Percentiles rank a stretch among this genome's conserved stretches.
Conservation (phyloP, 2,113 vertebrate species). For the Marcusenius ussheri region DNA sequence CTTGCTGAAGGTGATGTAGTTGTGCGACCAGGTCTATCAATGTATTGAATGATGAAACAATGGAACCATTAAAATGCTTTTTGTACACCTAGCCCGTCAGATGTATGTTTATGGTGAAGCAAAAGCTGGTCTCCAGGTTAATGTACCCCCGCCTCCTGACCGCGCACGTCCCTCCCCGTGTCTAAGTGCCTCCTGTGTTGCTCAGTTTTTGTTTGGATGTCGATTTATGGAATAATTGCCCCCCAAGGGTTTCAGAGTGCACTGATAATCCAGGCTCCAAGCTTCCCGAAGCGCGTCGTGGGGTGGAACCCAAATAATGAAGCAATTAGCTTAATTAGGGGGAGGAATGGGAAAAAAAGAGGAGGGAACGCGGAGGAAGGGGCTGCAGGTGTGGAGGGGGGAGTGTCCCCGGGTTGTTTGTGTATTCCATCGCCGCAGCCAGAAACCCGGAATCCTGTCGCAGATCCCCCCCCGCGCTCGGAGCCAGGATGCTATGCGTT, state of each 20-base stretch:
- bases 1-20: neutral
- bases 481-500: neutral
- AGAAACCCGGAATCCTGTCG: neutral
- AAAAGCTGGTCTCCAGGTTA: neutral
- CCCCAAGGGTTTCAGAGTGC: constrained; percentile 58
- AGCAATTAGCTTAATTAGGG: constrained; percentile 61
- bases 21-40: neutral
- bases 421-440: neutral
- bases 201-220: constrained; percentile 59
- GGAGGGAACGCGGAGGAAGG: neutral
- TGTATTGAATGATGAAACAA: neutral
- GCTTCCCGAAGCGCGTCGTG: constrained; percentile 53
- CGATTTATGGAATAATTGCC: constrained; percentile 64
- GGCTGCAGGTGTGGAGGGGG: neutral
- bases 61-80: neutral
- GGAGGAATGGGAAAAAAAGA: constrained; percentile 43
- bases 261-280: constrained; percentile 57
- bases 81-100: neutral
- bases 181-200: constrained; percentile 23
- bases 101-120: neutral
- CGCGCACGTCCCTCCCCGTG: constrained; percentile 24
- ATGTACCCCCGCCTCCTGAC: neutral
- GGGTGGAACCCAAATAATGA: constrained; percentile 59
- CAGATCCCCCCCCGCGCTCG: neutral
- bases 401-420: neutral